phyloP scores from a whole-genome alignment of 2,888 invertebrate genomes.

The Morpho achilles region DNA sequence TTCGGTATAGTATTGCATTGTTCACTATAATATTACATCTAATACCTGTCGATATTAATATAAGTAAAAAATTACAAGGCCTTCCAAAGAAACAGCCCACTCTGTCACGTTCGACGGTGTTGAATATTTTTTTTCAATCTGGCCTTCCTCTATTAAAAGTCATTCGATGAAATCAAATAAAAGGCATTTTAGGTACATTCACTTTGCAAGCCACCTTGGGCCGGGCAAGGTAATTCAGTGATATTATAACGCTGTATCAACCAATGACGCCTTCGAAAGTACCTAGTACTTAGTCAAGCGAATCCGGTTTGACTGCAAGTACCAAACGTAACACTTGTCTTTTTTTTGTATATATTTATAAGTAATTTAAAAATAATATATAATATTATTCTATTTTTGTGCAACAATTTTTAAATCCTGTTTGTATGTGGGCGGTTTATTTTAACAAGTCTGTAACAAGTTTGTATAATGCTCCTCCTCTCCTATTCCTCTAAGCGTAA shows the following conservation, averaged over 20 bases:
- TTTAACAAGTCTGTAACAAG: background rate
- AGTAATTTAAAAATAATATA: constrained; percentile 1
- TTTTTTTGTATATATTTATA: constrained; percentile 3
- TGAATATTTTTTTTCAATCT: constrained; percentile 6
- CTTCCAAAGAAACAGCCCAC: background rate
- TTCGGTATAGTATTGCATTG: no score
- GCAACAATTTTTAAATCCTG: constrained; percentile 1
- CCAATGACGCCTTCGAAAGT: constrained; percentile 70
- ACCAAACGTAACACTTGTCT: constrained; percentile 22
- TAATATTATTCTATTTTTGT: background rate
- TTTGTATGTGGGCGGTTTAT: constrained; percentile 3
- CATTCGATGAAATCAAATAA: constrained; percentile 23
- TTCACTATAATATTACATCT: background rate
- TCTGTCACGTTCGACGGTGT: background rate
- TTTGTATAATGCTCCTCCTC: no score
- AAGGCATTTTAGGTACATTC: constrained; percentile 55
- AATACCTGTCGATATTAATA: background rate
- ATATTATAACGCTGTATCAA: constrained; percentile 62
- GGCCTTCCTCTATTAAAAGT: constrained; percentile 19
- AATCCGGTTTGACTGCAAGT: constrained; percentile 42
- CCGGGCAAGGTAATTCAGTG: constrained; percentile 73
- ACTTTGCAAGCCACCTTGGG: constrained; percentile 67
- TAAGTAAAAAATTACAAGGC: constrained; percentile 1
- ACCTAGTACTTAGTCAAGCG: constrained; percentile 51
- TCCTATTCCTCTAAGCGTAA: no score